Percentiles rank a stretch among this genome's conserved stretches.
Conservation (phyloP, 1,140 invertebrate genomes). For the Triops cancriformis region DNA sequence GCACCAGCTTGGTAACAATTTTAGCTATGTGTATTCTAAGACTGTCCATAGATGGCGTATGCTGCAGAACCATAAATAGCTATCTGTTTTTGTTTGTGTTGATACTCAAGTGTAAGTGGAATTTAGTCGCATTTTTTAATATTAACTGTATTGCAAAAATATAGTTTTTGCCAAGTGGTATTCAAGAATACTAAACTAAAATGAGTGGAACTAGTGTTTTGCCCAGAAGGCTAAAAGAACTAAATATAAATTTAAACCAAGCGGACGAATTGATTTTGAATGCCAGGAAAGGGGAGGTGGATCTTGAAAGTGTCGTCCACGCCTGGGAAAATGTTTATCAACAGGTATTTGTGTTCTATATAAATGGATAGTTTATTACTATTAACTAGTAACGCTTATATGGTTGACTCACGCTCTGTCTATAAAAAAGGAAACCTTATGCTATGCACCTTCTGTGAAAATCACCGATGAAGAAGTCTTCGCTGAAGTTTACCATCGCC, state of each 20-base stretch:
- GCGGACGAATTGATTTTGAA: background rate
- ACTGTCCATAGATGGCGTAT: too few relatives aligned
- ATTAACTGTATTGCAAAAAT: too few relatives aligned
- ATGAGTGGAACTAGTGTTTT: background rate
- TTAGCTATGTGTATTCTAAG: too few relatives aligned
- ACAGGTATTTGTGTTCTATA: background rate
- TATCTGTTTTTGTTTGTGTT: too few relatives aligned
- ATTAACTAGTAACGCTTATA: too few relatives aligned
- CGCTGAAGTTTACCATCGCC: slow-evolving; percentile 66
- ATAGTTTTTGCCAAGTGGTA: background rate
- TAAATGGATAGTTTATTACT: too few relatives aligned
- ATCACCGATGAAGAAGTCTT: slow-evolving; percentile 66
- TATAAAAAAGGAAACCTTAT: slow-evolving; percentile 33
- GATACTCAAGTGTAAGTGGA: too few relatives aligned
- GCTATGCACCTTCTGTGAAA: slow-evolving; percentile 49
- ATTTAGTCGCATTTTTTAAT: too few relatives aligned
- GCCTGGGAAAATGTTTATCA: background rate
- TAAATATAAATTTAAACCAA: background rate
- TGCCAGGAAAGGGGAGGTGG: background rate
- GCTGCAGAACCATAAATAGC: too few relatives aligned
- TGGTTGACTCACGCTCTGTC: background rate
- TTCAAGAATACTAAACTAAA: background rate
- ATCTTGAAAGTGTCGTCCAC: background rate
- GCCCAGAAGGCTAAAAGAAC: background rate
- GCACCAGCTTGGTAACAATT: too few relatives aligned